Evolutionary conservation across 2,797 vertebrate species (phyloP).

Genomic region (Gambusia yucatana): DNA sequence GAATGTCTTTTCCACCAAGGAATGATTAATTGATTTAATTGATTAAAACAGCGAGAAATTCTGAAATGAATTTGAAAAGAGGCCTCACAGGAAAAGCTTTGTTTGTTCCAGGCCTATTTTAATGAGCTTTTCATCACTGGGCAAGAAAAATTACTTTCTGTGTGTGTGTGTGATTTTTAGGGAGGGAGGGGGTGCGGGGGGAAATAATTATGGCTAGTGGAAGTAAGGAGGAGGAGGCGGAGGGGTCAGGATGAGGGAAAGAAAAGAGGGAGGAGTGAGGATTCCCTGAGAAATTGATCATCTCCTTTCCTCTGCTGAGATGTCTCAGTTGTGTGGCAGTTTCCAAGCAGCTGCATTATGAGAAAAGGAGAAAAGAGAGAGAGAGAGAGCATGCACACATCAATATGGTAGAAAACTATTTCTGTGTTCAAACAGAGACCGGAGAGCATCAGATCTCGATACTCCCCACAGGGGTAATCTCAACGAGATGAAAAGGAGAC

Average conservation of each 20-base stretch:
- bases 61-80: conserved; percentile 94
- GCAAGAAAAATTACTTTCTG: conserved; percentile 91
- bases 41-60: conserved; percentile 97
- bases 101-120: conserved; percentile 95
- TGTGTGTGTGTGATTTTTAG: conserved; percentile 73
- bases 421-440: conserved; percentile 75
- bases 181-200: conserved; percentile 33
- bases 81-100: conserved; percentile 96
- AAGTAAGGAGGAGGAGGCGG: conserved; percentile 81
- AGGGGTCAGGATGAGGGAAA: conserved; percentile 50
- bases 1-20: conserved; percentile 95
- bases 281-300: conserved; percentile 70
- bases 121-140: conserved; percentile 99
- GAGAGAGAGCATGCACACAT: conserved; percentile 40
- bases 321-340: conserved; percentile 63
- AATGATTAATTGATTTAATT: conserved; percentile 99
- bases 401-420: conserved; percentile 69
- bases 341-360: conserved; percentile 71
- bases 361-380: conserved; percentile 25
- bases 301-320: conserved; percentile 62
- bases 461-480: conserved; percentile 76
- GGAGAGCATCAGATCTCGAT: conserved; percentile 70
- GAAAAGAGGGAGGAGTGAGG: conserved; percentile 46
- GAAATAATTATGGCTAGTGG: conserved; percentile 87
- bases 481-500: conserved; percentile 69